Percentiles rank a stretch among this genome's conserved stretches.
phyloP scores from a whole-genome alignment of 2,113 vertebrate genomes.

The Chionomys nivalis region DNA sequence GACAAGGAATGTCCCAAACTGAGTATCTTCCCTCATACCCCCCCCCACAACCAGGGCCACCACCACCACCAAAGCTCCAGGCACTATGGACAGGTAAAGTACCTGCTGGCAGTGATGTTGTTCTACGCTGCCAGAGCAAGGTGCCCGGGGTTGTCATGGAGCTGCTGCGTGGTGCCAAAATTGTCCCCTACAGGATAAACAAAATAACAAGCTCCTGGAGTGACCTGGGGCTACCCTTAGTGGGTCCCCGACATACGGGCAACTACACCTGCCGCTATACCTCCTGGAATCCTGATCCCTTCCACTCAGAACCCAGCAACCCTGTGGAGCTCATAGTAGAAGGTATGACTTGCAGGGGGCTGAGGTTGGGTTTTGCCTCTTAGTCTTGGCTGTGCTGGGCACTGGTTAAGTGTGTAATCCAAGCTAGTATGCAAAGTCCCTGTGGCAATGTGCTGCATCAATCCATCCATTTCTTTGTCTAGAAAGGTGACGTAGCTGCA shows the following conservation, averaged over 20 bases:
- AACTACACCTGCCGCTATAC: conserved; percentile 65
- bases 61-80: conserved; percentile 34
- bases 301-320: conserved; percentile 31
- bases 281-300: rapidly evolving
- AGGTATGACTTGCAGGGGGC: background rate
- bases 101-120: background rate
- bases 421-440: rapidly evolving
- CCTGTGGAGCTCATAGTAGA: conserved; percentile 53
- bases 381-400: background rate
- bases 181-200: rapidly evolving
- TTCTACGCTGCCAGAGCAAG: conserved; percentile 4
- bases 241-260: conserved; percentile 23
- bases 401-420: no score
- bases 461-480: background rate
- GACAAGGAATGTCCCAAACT: background rate
- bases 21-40: rapidly evolving
- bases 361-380: background rate
- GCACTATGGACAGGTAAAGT: background rate
- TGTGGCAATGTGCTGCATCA: background rate
- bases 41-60: background rate
- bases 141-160: background rate
- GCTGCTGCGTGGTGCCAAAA: background rate
- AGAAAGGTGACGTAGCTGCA: conserved; percentile 36
- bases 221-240: background rate
- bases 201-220: rapidly evolving